Conservation (phyloP, 2,797 vertebrate species). For the Gobionotothen gibberifrons region DNA sequence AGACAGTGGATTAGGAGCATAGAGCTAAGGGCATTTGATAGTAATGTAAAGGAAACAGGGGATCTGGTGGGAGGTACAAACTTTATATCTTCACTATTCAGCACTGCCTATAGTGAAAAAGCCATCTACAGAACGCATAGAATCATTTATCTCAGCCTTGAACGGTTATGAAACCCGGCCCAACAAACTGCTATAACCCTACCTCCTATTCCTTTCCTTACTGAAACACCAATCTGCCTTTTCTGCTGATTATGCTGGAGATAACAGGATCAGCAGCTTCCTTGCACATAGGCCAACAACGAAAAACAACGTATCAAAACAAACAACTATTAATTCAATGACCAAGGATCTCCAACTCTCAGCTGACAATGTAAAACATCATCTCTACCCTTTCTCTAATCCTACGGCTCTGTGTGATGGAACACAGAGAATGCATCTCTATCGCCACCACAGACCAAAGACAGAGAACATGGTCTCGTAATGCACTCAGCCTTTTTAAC, state of each 20-base stretch:
- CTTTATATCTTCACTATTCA: constrained; percentile 24
- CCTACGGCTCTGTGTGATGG: constrained; percentile 19
- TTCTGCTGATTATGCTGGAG: constrained; percentile 61
- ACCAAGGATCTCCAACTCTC: constrained; percentile 18
- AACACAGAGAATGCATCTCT: constrained; percentile 38
- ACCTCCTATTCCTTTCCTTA: constrained; percentile 28
- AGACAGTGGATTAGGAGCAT: background rate
- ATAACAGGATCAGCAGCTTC: constrained; percentile 66
- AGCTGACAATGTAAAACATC: constrained; percentile 24
- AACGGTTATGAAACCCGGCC: constrained; percentile 34
- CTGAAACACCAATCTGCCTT: constrained; percentile 46
- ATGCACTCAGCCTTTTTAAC: constrained; percentile 35
- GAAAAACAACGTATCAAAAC: constrained; percentile 36
- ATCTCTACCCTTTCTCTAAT: constrained; percentile 4
- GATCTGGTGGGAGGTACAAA: background rate
- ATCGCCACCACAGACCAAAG: constrained; percentile 36
- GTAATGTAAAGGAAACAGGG: constrained; percentile 20
- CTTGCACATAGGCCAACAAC: constrained; percentile 46
- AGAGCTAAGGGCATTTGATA: constrained; percentile 27
- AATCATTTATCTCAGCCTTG: constrained; percentile 36
- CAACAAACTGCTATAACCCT: constrained; percentile 35
- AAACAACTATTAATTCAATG: constrained; percentile 52
- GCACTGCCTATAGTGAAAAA: constrained; percentile 30
- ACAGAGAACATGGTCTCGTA: constrained; percentile 32
- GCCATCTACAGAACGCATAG: constrained; percentile 17